phyloP scores from a whole-genome alignment of 2,113 vertebrate species.

The Ramphastos sulfuratus region DNA sequence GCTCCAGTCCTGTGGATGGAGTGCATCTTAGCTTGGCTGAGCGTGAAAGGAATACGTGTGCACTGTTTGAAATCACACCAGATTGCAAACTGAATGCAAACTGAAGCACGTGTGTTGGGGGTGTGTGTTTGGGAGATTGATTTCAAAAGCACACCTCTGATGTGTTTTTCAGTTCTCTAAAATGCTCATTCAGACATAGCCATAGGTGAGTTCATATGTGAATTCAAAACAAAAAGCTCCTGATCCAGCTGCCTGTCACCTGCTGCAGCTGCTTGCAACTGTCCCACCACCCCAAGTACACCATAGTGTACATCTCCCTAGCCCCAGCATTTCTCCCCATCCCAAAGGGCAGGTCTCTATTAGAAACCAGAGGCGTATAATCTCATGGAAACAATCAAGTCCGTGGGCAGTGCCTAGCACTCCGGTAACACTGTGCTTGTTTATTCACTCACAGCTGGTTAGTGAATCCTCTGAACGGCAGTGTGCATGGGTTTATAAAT shows the following conservation, averaged over 20 bases:
- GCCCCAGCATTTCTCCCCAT: not conserved
- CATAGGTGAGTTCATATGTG: not conserved
- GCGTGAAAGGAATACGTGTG: not conserved
- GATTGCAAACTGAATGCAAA: not conserved
- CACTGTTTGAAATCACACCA: not conserved
- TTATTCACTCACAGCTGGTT: not conserved
- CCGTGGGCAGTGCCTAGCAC: not conserved
- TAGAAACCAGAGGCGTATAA: not conserved
- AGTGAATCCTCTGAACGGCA: not conserved
- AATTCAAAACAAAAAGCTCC: not conserved
- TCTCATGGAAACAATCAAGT: not conserved
- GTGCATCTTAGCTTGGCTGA: too few relatives aligned
- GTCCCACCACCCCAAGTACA: not conserved
- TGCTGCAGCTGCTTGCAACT: not conserved
- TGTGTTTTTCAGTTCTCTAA: not conserved
- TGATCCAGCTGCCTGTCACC: not conserved
- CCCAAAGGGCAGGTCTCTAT: not conserved
- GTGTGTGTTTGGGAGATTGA: not conserved
- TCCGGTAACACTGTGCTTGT: not conserved
- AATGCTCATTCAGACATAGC: not conserved
- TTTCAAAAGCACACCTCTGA: not conserved
- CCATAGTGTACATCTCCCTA: fast-evolving
- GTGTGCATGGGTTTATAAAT: not conserved
- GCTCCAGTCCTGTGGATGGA: fast-evolving
- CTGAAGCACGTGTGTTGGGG: fast-evolving